Conservation (phyloP, 2,888 invertebrate genomes). For the Hemaris fuciformis region DNA sequence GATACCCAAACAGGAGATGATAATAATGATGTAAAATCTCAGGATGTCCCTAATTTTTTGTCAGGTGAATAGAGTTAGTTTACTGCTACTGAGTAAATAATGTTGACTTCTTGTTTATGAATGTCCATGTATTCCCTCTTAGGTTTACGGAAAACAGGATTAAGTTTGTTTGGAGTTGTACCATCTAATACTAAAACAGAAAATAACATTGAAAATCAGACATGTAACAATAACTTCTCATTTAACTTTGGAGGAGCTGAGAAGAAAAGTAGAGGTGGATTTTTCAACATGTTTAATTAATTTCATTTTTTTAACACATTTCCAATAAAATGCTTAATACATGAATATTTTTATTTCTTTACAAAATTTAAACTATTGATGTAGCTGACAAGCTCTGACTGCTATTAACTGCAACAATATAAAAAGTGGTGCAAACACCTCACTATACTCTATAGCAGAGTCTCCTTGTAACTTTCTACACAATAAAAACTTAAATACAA, state of each 20-base stretch:
- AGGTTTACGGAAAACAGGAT: slow-evolving; percentile 63
- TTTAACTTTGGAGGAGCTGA: slow-evolving; percentile 55
- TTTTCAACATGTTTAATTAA: slow-evolving; percentile 68
- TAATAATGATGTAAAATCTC: slow-evolving; percentile 45
- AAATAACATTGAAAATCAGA: slow-evolving; percentile 35
- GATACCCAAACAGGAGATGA: slow-evolving; percentile 45
- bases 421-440: slow-evolving; percentile 95
- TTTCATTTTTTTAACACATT: slow-evolving; percentile 9
- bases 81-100: background rate
- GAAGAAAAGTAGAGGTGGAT: slow-evolving; percentile 60
- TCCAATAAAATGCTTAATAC: background rate
- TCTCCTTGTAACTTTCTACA: slow-evolving; percentile 93
- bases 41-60: slow-evolving; percentile 65
- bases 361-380: slow-evolving; percentile 59
- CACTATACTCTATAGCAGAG: slow-evolving; percentile 92
- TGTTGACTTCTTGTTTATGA: background rate
- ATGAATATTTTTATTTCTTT: slow-evolving; percentile 16
- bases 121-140: slow-evolving; percentile 6
- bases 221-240: slow-evolving; percentile 55
- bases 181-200: slow-evolving; percentile 18
- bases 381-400: slow-evolving; percentile 94
- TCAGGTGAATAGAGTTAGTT: slow-evolving; percentile 49
- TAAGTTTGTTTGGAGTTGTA: slow-evolving; percentile 58
- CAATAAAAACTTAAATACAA: slow-evolving; percentile 94
- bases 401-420: slow-evolving; percentile 94